These are phyloP conservation scores for Paramisgurnus dabryanus DNA, from an alignment of 2,113 vertebrate species.

Conservation along the genomic window DNA sequence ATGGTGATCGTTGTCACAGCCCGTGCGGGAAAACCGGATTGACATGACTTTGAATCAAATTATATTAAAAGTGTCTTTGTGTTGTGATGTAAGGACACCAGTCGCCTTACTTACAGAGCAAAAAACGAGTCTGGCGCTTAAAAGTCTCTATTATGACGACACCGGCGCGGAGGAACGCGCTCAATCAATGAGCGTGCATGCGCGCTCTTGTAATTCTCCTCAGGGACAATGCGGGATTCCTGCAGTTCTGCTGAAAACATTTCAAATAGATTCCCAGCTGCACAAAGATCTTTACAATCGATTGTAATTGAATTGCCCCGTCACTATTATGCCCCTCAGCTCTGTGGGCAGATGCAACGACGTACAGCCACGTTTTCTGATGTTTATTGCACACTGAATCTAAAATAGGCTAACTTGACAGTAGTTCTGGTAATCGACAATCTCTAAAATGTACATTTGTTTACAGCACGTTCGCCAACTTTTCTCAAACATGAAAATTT, in stretches of 20 bases:
- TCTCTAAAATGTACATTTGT: background rate
- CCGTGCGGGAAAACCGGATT: slow-evolving; percentile 61
- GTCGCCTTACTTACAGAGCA: slow-evolving; percentile 72
- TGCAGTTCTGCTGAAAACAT: slow-evolving; percentile 75
- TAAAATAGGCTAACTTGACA: background rate
- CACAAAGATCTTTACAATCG: slow-evolving; percentile 61
- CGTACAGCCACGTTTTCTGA: background rate
- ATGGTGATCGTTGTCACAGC: slow-evolving; percentile 66
- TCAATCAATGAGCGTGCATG: slow-evolving; percentile 69
- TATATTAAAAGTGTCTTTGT: slow-evolving; percentile 75
- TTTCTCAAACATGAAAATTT: background rate
- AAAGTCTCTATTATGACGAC: slow-evolving; percentile 70
- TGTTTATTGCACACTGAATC: background rate
- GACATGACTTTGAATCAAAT: slow-evolving; percentile 61
- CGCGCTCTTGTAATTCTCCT: slow-evolving; percentile 61
- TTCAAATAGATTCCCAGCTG: slow-evolving; percentile 72
- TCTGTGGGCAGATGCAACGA: slow-evolving; percentile 39
- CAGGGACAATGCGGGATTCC: slow-evolving; percentile 77
- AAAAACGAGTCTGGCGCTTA: slow-evolving; percentile 75
- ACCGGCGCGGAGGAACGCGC: slow-evolving; percentile 65
- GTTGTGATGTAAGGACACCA: slow-evolving; percentile 71
- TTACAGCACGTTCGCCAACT: background rate
- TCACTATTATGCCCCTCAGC: slow-evolving; percentile 62
- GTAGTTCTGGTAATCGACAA: background rate
- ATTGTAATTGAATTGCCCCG: slow-evolving; percentile 65